Percentiles rank a stretch among this genome's conserved stretches.
phyloP scores from a whole-genome alignment of 2,888 invertebrate genomes.

The Mythimna albipuncta region DNA sequence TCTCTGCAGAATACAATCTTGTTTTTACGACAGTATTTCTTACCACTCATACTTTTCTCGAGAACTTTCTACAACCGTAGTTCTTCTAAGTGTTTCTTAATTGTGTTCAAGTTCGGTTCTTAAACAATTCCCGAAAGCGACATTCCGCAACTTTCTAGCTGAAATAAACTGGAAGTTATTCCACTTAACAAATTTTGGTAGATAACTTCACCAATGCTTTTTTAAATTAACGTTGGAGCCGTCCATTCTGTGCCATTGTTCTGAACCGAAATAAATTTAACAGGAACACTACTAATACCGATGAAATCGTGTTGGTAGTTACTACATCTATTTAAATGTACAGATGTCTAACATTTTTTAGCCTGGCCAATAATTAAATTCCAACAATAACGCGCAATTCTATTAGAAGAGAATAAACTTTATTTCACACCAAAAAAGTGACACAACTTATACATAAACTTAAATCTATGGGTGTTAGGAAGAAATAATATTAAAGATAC shows the following conservation, averaged over 20 bases:
- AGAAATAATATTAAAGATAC: background rate
- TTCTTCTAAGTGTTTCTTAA: slow-evolving; percentile 71
- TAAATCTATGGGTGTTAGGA: too few species aligned
- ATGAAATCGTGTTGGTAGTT: background rate
- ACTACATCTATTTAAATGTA: background rate
- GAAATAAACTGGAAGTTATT: slow-evolving; percentile 69
- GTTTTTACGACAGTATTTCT: slow-evolving; percentile 59
- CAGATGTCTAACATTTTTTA: background rate
- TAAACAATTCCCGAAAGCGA: slow-evolving; percentile 71
- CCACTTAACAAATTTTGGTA: slow-evolving; percentile 70
- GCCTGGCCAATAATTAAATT: background rate
- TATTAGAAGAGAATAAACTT: background rate
- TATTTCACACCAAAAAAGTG: too few species aligned
- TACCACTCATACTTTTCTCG: slow-evolving; percentile 59
- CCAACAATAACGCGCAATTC: background rate
- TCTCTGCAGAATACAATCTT: slow-evolving; percentile 36
- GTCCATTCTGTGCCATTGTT: slow-evolving; percentile 48
- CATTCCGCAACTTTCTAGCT: slow-evolving; percentile 70
- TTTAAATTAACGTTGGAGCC: slow-evolving; percentile 60
- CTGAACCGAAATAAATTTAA: slow-evolving; percentile 31
- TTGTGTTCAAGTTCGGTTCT: slow-evolving; percentile 70
- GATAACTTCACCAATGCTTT: slow-evolving; percentile 68
- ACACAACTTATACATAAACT: too few species aligned
- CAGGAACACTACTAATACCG: slow-evolving; percentile 14
- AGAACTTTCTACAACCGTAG: slow-evolving; percentile 63